Base-by-base conservation (phyloP, 2,113 vertebrate genomes). In the Machaerirhynchus nigripectus region DNA sequence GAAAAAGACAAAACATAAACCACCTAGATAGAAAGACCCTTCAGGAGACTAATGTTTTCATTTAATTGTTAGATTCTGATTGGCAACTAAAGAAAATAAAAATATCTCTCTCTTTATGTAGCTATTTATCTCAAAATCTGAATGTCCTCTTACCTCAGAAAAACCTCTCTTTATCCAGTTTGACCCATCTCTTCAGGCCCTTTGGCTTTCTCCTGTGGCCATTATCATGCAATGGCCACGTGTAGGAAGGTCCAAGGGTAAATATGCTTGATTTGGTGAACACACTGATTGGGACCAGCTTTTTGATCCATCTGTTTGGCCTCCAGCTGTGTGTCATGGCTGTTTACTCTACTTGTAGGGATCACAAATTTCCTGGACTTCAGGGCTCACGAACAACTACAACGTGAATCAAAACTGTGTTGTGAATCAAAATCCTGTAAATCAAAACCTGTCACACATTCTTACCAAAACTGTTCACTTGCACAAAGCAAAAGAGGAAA, bases 261-360 rank as follows among this genome's bases (percentile, higher is more conserved):
- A 88, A 30, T 37, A 26, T 5, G 19, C 47, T 39, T 60, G 19
- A 37, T 60, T 64, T 52, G 30, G 15, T n/a, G 76, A 75, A 44
- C 13, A 20, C 10, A 6, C 3, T 26, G 44, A 3, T 6, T 68
- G 19, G 22, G 12, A 35, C 1, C 40, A 64, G 61, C 15, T 71
- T 63, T 89, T 31, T 28, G 15, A 13, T 23, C 13, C 37, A 21
- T 9, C 13, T 40, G 27, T 52, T 18, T 44, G 42, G 12, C 27
- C 57, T 84, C 50, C 46, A 69, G 53, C 33, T 27, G 18, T 10
- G 24, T 39, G 9, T 6, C 20, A 9, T 6, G 15, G 40, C 27
- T 44, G 14, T 10, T n/a, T 12, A 10, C 21, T 17, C 55, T 27
- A 6, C 42, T 9, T 2, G 2, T 0, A 42, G 14, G 37, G 6